A percentile compares a stretch with the other conserved stretches of the same genome.
Conservation (phyloP, 2,797 vertebrate species). For the Pelochelys cantorii region DNA sequence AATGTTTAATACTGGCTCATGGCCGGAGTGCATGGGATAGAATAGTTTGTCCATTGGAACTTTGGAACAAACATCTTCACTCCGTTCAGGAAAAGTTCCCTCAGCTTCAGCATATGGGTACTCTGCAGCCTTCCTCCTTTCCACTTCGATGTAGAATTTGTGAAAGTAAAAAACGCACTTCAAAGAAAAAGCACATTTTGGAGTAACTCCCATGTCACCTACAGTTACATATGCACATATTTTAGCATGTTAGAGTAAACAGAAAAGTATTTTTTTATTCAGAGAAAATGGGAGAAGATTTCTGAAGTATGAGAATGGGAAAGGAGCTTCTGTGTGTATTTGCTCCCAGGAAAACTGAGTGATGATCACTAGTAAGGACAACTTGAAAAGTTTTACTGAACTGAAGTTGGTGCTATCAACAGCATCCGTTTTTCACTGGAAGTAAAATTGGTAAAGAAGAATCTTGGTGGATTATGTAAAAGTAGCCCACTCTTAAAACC, state of each 20-base stretch:
- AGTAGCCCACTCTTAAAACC: background rate
- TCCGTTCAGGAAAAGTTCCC: constrained; percentile 67
- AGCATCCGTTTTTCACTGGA: background rate
- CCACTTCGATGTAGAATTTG: constrained; percentile 71
- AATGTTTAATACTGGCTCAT: constrained; percentile 80
- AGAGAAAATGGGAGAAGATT: background rate
- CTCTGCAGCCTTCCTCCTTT: constrained; percentile 73
- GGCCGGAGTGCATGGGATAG: constrained; percentile 59
- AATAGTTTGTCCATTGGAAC: constrained; percentile 61
- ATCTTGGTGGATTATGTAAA: background rate
- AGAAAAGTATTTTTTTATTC: constrained; percentile 54
- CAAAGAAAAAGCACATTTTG: constrained; percentile 64
- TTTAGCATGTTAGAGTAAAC: constrained; percentile 76
- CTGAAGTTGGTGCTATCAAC: accelerated
- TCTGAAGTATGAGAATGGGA: constrained; percentile 26
- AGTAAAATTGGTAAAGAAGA: background rate
- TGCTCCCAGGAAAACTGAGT: constrained; percentile 22
- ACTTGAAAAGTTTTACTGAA: background rate
- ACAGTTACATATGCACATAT: constrained; percentile 71
- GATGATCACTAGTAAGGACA: background rate
- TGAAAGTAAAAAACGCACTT: constrained; percentile 64
- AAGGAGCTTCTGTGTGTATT: constrained; percentile 9
- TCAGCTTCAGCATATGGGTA: constrained; percentile 68
- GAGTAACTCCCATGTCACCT: constrained; percentile 62
- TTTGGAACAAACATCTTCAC: constrained; percentile 64